Conservation (phyloP, 1,140 invertebrate genomes). For the Gryllus bimaculatus region DNA sequence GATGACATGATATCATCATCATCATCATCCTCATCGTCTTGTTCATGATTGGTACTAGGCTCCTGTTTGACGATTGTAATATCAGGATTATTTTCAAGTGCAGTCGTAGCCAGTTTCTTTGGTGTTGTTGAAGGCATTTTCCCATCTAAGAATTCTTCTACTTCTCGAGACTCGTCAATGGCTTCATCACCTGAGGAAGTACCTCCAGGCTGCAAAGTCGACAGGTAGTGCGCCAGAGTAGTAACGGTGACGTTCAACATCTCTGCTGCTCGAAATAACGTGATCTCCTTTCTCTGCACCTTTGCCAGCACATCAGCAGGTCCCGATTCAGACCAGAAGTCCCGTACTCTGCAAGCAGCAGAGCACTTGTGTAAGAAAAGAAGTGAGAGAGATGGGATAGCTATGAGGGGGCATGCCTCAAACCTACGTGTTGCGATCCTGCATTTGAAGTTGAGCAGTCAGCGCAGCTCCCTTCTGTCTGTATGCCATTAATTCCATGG, state of each 20-base stretch:
- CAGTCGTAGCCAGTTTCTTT: constrained; percentile 39
- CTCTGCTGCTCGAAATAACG: constrained; percentile 57
- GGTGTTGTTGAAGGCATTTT: constrained; percentile 29
- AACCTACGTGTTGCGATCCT: background rate
- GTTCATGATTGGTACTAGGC: constrained; percentile 18
- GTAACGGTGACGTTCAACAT: constrained; percentile 62
- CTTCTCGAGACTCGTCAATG: constrained; percentile 19
- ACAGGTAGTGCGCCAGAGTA: constrained; percentile 58
- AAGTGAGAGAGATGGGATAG: background rate
- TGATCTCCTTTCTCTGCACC: constrained; percentile 58
- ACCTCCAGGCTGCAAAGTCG: constrained; percentile 39
- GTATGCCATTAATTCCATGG: background rate
- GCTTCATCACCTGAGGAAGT: constrained; percentile 20
- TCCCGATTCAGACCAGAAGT: constrained; percentile 65
- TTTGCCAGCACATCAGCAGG: constrained; percentile 59
- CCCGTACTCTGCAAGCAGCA: constrained; percentile 48
- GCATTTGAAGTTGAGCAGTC: background rate
- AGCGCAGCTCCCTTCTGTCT: background rate
- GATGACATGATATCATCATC: constrained; percentile 14
- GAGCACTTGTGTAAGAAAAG: constrained; percentile 7
- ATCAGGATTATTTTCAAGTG: constrained; percentile 49
- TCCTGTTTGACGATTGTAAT: constrained; percentile 53
- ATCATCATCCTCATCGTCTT: constrained; percentile 14
- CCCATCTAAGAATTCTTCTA: constrained; percentile 1
- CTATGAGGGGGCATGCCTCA: background rate